Percentiles rank a stretch among this genome's conserved stretches.
phyloP scores from a whole-genome alignment of 2,888 invertebrate species.

The Ectemnius continuus region DNA sequence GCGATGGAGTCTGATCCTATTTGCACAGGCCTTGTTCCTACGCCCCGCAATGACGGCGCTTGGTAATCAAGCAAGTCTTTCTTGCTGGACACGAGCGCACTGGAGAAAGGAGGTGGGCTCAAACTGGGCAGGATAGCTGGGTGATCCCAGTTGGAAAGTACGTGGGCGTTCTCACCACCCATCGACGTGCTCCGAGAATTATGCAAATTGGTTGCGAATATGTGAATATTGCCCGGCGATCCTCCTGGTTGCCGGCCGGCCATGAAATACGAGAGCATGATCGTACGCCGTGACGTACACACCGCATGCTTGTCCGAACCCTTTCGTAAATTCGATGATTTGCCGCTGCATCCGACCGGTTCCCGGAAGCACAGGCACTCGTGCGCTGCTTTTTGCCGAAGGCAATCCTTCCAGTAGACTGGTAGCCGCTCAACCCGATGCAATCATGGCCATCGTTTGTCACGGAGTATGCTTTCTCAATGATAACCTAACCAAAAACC shows the following conservation, averaged over 20 bases:
- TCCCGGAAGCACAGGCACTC: too few species aligned
- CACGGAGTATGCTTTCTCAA: too few species aligned
- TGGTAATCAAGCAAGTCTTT: conserved; percentile 67
- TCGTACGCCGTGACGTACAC: neutral
- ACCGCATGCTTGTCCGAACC: conserved; percentile 6
- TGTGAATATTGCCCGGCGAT: conserved; percentile 38
- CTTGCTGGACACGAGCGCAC: conserved; percentile 48
- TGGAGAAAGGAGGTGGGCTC: conserved; percentile 8
- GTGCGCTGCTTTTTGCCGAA: too few species aligned
- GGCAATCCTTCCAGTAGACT: too few species aligned
- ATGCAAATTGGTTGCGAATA: conserved; percentile 50
- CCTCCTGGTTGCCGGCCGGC: conserved; percentile 15
- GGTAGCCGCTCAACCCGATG: too few species aligned
- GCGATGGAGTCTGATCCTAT: too few species aligned
- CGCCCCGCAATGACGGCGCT: conserved; percentile 66
- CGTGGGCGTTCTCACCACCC: conserved; percentile 62
- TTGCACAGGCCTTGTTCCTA: conserved; percentile 17
- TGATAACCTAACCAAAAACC: too few species aligned
- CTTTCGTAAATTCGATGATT: conserved; percentile 7
- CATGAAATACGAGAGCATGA: conserved; percentile 36
- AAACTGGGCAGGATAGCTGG: conserved; percentile 1
- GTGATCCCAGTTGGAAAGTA: conserved; percentile 53
- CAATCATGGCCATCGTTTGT: too few species aligned
- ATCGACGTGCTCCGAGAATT: conserved; percentile 54
- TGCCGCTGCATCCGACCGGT: too few species aligned